Base-by-base conservation (phyloP, 2,888 invertebrate genomes). In the Temnothorax unifasciatus region DNA sequence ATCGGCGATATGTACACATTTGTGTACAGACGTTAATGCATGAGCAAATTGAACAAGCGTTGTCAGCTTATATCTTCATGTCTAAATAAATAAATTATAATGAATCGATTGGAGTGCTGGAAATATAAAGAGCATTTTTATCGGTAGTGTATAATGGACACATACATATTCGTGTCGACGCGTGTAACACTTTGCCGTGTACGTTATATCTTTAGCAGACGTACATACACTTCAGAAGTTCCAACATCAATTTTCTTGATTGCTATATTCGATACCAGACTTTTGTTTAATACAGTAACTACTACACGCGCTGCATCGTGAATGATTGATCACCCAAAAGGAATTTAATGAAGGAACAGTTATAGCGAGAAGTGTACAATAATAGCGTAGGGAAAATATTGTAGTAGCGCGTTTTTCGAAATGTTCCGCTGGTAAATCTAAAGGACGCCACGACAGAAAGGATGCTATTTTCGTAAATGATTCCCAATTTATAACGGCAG, bases 311-410 rank as follows among this genome's bases (percentile, higher is more conserved):
- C 29, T 34, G 77, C 69, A 77, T 79, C 79, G 47, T 79, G 71
- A 79, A 79, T 81, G 73, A 81, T 81, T 81, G 73, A 81, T 81
- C 47, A 50, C 25, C 38, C 59, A 3, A 61, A 38, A 59, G 61
- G 59, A 81, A 73, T 79, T 71, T 61, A 50, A 81, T 73, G 73
- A 64, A 81, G 73, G 25, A 73, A 61, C 59, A 38, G 47, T 81
- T 81, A 34, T 61, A 50, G 25, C n/a, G 34, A 44, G 59, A 47
- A 71, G 71, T 21, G 57, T 52, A 29, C 57, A 69, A 77, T 69
- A 69, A 77, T 69, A 69, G 41, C 41, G 15, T 29, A 41, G 57
- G 71, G 11, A 29, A 79, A 79, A 79, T n/a, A 71, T 81, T 18
- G 59, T 5, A 4, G 38, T 47, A 8, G 34, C 59, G n/a, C 18